A percentile compares a stretch with the other conserved stretches of the same genome.
phyloP scores from a whole-genome alignment of 2,888 invertebrate genomes.

The Deilephila elpenor region DNA sequence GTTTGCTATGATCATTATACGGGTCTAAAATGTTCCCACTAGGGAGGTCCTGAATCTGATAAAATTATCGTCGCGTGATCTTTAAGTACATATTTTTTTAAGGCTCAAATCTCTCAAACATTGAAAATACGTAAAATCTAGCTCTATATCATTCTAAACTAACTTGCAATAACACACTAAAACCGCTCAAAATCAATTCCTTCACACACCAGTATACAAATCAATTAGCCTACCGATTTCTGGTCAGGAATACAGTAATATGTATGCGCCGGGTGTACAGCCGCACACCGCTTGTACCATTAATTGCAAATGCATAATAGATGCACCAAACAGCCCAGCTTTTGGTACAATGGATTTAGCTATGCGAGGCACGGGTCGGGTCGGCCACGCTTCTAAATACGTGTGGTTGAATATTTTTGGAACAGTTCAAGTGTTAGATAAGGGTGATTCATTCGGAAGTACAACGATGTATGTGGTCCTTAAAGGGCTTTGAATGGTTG shows the following conservation, averaged over 20 bases:
- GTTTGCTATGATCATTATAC: too few relatives aligned
- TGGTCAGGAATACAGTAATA: background rate
- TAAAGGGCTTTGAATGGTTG: background rate
- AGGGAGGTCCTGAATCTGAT: too few relatives aligned
- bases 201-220: background rate
- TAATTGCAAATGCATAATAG: constrained; percentile 39
- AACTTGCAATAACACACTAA: too few relatives aligned
- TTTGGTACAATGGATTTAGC: constrained; percentile 35
- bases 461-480: background rate
- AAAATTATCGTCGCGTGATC: too few relatives aligned
- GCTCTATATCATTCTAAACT: too few relatives aligned
- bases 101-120: too few relatives aligned
- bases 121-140: too few relatives aligned
- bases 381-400: constrained; percentile 40
- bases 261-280: background rate
- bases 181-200: background rate
- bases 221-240: background rate
- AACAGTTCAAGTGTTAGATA: constrained; percentile 36
- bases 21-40: too few relatives aligned
- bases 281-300: constrained; percentile 31
- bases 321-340: constrained; percentile 34
- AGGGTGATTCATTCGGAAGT: constrained; percentile 30
- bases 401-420: constrained; percentile 37
- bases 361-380: constrained; percentile 37
- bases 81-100: too few relatives aligned